These are phyloP conservation scores for Chitala chitala DNA, from an alignment of 2,113 vertebrate genomes.

Conservation along the genomic window DNA sequence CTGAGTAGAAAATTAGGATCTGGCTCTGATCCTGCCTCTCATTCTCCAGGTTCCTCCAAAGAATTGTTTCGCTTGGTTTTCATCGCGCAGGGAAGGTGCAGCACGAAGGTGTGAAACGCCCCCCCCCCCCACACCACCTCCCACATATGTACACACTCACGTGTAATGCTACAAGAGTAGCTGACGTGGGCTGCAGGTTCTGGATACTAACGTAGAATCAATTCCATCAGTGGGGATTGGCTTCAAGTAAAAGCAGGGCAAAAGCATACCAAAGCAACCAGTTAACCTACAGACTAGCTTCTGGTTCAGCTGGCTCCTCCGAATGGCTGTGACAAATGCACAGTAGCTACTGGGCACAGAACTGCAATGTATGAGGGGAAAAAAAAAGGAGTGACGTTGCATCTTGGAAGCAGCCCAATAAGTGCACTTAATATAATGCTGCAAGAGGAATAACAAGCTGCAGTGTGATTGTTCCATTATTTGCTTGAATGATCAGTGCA, in stretches of 20 bases:
- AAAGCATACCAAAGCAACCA: constrained; percentile 3
- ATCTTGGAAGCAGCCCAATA: background rate
- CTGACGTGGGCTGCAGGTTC: background rate
- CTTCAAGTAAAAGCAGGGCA: constrained; percentile 7
- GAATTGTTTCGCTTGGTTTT: background rate
- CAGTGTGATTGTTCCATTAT: constrained; percentile 24
- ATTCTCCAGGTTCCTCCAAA: background rate
- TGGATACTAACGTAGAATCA: background rate
- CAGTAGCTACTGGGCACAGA: background rate
- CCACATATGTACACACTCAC: too few relatives aligned
- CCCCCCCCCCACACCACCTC: background rate
- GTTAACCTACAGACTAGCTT: constrained; percentile 9
- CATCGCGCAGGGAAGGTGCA: background rate
- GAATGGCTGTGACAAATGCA: constrained; percentile 5
- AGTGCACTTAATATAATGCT: background rate
- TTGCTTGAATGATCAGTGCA: constrained; percentile 23
- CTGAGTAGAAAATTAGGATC: constrained; percentile 25
- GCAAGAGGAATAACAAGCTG: constrained; percentile 13
- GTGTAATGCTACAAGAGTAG: background rate
- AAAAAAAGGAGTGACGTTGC: background rate
- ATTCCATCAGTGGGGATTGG: constrained; percentile 10
- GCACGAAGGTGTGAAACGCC: background rate
- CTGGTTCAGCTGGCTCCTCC: background rate
- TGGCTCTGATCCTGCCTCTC: background rate
- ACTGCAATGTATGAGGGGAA: background rate